A percentile compares a stretch with the other conserved stretches of the same genome.
phyloP scores from a whole-genome alignment of 92 coral and sea anemone genomes.

The Actinernus sp. region DNA sequence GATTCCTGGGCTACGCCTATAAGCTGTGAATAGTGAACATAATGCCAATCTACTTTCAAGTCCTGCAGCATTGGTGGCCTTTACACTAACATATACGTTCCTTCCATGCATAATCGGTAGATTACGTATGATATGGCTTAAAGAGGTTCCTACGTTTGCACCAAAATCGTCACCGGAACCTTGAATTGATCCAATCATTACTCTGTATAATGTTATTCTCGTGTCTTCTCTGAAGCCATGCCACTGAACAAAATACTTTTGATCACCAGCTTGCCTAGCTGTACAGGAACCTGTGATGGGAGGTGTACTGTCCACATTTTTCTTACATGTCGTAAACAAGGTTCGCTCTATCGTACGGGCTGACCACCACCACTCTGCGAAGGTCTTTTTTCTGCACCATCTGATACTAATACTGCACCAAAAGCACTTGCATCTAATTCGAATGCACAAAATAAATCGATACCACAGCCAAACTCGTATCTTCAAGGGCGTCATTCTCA shows the following conservation, averaged over 20 bases:
- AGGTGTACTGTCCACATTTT: conserved; percentile 83
- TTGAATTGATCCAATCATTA: conserved; percentile 79
- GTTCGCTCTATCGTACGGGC: conserved; percentile 77
- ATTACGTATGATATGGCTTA: conserved; percentile 67
- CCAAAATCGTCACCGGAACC: conserved; percentile 90
- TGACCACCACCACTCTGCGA: conserved; percentile 98
- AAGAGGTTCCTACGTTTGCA: conserved; percentile 66
- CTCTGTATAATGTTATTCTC: conserved; percentile 69
- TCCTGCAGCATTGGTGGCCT: conserved; percentile 87
- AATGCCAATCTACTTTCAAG: conserved; percentile 75
- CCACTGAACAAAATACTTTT: conserved; percentile 90
- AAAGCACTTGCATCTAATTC: conserved; percentile 62
- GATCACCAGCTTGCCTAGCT: conserved; percentile 87
- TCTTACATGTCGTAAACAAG: conserved; percentile 71
- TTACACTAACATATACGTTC: conserved; percentile 71
- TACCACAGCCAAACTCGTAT: conserved; percentile 95
- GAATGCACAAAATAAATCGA: conserved; percentile 76
- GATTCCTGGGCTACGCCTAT: conserved; percentile 73
- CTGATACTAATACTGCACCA: conserved; percentile 54
- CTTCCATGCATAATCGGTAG: conserved; percentile 82
- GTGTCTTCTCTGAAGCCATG: conserved; percentile 83
- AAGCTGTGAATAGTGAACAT: conserved; percentile 78
- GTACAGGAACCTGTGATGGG: conserved; percentile 78
- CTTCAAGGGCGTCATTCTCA: conserved; percentile 89
- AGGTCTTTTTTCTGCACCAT: conserved; percentile 82